Evolutionary conservation across 2,113 vertebrate genomes (phyloP), one percentile per base, ranked within the genome.

Genomic region (Prochilodus magdalenae): DNA sequence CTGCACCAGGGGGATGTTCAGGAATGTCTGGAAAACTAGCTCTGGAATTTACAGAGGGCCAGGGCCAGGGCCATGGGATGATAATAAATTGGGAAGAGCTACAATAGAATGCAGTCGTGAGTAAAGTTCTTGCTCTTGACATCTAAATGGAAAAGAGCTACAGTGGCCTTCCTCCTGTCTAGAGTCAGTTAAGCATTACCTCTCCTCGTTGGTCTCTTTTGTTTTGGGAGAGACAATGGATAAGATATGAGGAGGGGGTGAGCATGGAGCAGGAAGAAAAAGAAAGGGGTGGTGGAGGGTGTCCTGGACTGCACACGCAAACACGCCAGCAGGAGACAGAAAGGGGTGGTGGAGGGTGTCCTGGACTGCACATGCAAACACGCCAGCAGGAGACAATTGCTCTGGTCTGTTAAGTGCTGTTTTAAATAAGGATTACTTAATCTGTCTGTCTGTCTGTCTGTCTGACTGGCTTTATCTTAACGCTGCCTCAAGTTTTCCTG

Each of bases 21-120:
- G 89, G 91, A 93, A 93, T 94, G 90, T 93, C 86, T 91, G 87
- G 83, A 89, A 89, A 88, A 90, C 79, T 69, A 82, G 75, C 84
- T 60, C 16, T 87, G 83, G 89, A 89, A 86, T 91, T 66, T 78
- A 78, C 86, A 7, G 88, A 90, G 87, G 51, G 75, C 59, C 69
- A 44, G 73, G 53, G 73, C 33, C 47, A 73, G 67, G 60, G 60
- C 77, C 77, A 80, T 67, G 36, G 71, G 75, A 75, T 26, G 40
- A 66, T 63, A 33, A 79, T 81, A 77, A 76, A 82, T 70, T 20
- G 71, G 15, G 55, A 82, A 44, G 33, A 20, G 6, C 81, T 60
- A 66, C n/a, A 78, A 13, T 73, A 57, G 44, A 53, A 74, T 36
- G 59, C 70, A 63, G 30, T 71, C 59, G 65, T 65, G 53, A 47